Evolutionary conservation across 2,888 invertebrate genomes (phyloP).

Genomic region (Bombylius discolor): DNA sequence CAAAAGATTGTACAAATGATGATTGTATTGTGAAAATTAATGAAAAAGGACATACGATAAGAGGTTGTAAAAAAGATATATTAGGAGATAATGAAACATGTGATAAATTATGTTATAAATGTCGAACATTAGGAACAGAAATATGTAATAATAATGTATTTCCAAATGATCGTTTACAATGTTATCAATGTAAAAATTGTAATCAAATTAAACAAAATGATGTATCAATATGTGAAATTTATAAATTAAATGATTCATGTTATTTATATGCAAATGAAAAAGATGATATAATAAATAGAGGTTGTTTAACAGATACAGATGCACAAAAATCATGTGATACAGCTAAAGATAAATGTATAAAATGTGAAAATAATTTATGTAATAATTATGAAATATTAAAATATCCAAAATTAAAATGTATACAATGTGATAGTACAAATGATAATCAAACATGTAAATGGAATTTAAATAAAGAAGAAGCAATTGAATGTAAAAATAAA

Average conservation of each 20-base stretch:
- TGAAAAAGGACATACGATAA: background rate
- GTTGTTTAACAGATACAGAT: conserved; percentile 19
- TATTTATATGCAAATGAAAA: conserved; percentile 20
- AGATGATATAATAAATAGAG: conserved; percentile 17
- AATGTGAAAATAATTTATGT: conserved; percentile 16
- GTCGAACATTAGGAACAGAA: background rate
- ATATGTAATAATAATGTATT: conserved; percentile 24
- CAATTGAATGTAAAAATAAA: background rate
- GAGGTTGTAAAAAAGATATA: background rate
- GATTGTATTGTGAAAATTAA: background rate
- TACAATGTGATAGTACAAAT: background rate
- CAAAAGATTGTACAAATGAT: background rate
- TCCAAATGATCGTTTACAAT: conserved; percentile 23
- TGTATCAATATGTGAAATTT: conserved; percentile 15
- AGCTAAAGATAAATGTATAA: conserved; percentile 13
- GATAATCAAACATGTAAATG: background rate
- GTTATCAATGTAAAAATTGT: conserved; percentile 23
- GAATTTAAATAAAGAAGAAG: background rate
- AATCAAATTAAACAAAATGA: background rate
- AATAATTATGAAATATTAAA: conserved; percentile 9
- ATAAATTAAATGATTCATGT: conserved; percentile 16
- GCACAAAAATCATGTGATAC: conserved; percentile 13
- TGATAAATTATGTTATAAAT: background rate
- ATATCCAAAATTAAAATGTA: background rate
- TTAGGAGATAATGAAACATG: background rate